A percentile compares a stretch with the other conserved stretches of the same genome.
Evolutionary conservation across 1,140 invertebrate species (phyloP).

Genomic region (Euglossa dilemma): DNA sequence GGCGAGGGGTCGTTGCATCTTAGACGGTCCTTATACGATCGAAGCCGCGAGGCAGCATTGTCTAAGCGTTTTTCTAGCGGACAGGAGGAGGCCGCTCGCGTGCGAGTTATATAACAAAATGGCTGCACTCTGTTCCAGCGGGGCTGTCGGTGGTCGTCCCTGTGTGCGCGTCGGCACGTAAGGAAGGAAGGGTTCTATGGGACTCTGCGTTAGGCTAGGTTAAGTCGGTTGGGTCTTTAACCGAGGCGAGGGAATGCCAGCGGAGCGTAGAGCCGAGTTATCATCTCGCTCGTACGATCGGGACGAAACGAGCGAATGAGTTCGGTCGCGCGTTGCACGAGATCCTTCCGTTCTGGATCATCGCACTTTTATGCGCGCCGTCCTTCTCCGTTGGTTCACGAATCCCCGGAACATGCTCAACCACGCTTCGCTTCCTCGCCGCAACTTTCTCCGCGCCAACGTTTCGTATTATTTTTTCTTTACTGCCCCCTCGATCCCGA

Average conservation of each 20-base stretch:
- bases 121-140: slow-evolving; percentile 35
- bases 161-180: slow-evolving; percentile 34
- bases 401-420: background rate
- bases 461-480: too few relatives aligned
- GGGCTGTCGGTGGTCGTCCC: slow-evolving; percentile 20
- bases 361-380: background rate
- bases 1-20: slow-evolving; percentile 59
- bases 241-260: slow-evolving; percentile 61
- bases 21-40: slow-evolving; percentile 67
- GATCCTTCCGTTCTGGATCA: slow-evolving; percentile 38
- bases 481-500: too few relatives aligned
- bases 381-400: background rate
- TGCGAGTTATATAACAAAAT: slow-evolving; percentile 73
- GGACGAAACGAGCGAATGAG: slow-evolving; percentile 47
- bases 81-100: slow-evolving; percentile 43
- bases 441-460: too few relatives aligned
- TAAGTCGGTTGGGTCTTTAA: slow-evolving; percentile 70
- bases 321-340: slow-evolving; percentile 4
- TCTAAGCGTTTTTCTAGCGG: slow-evolving; percentile 62
- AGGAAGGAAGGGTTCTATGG: slow-evolving; percentile 60
- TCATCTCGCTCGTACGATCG: slow-evolving; percentile 47
- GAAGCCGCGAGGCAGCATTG: slow-evolving; percentile 66
- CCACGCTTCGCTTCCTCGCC: background rate
- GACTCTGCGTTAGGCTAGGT: slow-evolving; percentile 66
- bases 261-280: slow-evolving; percentile 54